Evolutionary conservation across 2,113 vertebrate species (phyloP), one percentile per base, ranked within the genome.

Genomic region (Myiopsitta monachus): DNA sequence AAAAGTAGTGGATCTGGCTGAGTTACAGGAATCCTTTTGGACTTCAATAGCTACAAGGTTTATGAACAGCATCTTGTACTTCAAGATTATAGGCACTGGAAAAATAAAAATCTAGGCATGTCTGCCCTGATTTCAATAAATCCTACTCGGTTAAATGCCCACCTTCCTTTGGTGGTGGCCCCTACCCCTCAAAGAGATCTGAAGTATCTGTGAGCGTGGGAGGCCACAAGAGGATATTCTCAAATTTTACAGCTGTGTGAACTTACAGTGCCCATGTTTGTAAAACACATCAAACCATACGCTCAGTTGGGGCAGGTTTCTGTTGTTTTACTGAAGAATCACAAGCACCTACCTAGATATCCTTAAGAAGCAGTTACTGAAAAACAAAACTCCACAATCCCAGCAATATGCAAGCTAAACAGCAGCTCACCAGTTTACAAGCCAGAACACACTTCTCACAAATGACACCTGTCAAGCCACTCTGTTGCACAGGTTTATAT

Each of bases 241-340:
- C 75, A 82, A 90, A 55, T 96, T 96, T 89, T 95, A 94, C 91
- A 96, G 93, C 90, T 94, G 84, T 81, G 91, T 69, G 95, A 96
- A 97, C 33, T 96, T 72, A 64, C 61, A 95, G 75, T 81, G 87
- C 85, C 90, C 90, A 72, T 59, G 86, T 96, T 94, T 96, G 93
- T 90, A 95, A 95, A 97, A 96, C 76, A 88, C 95, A 96, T 96
- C 90, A 97, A 91, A 86, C 64, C 75, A 84, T 66, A 92, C 67
- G 46, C 39, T 87, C 72, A 24, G 62, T 46, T 64, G 76, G 70
- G 72, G 81, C 9, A 59, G 69, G 73, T 55, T 93, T 96, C 85
- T 92, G 81, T 85, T 85, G 86, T 88, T 96, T 83, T 86, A 88
- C 88, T 88, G 69, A 91, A 87, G 88, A 94, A 78, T 94, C 92